Percentiles rank a stretch among this genome's conserved stretches.
Conservation (phyloP, 2,888 invertebrate species). For the Eulithis testata region DNA sequence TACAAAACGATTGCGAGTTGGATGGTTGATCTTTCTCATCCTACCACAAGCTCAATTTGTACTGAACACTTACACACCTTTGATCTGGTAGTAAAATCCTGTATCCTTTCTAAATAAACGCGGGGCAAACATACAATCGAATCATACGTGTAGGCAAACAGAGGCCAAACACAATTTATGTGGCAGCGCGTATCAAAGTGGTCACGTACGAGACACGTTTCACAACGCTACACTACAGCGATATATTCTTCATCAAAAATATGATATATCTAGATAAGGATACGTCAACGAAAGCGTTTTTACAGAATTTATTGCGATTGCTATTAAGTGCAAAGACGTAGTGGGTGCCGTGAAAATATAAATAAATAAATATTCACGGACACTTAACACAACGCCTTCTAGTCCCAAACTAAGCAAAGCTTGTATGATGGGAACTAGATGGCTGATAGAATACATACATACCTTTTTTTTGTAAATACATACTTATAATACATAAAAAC, state of each 20-base stretch:
- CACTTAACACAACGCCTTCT: no score
- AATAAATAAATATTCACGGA: no score
- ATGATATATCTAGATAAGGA: not conserved
- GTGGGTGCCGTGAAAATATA: no score
- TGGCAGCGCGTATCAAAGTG: conserved; percentile 13
- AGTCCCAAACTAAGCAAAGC: no score
- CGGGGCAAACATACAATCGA: conserved; percentile 22
- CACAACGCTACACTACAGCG: not conserved
- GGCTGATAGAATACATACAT: no score
- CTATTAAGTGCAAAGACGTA: not conserved
- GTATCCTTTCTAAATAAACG: conserved; percentile 8
- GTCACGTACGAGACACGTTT: conserved; percentile 26
- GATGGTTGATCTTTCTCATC: no score
- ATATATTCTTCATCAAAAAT: not conserved
- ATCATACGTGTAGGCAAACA: conserved; percentile 22
- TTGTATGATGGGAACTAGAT: no score
- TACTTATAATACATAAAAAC: no score
- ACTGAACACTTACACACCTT: not conserved
- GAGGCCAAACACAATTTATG: conserved; percentile 19
- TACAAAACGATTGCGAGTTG: no score
- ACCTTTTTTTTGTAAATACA: no score
- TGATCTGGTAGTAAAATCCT: not conserved
- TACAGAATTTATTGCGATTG: not conserved
- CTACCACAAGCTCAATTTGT: no score
- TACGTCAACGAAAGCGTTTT: not conserved